phyloP scores from a whole-genome alignment of 2,888 invertebrate species.

The Euplexia lucipara region DNA sequence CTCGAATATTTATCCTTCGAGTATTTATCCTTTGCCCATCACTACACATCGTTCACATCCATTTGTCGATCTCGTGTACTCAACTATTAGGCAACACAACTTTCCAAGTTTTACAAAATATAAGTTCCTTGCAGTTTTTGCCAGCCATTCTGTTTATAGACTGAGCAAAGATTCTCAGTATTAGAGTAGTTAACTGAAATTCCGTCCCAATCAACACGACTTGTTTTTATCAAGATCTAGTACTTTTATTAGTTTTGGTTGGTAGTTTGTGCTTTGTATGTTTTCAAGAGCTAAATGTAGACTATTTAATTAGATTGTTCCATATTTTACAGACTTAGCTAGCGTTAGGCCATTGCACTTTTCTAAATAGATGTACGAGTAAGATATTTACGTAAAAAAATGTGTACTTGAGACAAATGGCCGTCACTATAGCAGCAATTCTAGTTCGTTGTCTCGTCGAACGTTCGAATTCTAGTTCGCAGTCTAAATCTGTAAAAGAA shows the following conservation, averaged over 20 bases:
- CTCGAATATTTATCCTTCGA: too few relatives aligned
- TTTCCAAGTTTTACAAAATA: too few relatives aligned
- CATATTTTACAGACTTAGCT: neutral
- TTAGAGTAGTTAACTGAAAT: slow-evolving; percentile 21
- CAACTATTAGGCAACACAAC: too few relatives aligned
- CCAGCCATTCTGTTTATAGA: neutral
- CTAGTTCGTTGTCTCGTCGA: too few relatives aligned
- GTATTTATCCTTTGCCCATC: too few relatives aligned
- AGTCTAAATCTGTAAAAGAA: too few relatives aligned
- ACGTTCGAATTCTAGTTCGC: too few relatives aligned
- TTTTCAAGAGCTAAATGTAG: slow-evolving; percentile 2
- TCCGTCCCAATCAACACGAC: slow-evolving; percentile 27
- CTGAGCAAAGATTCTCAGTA: slow-evolving; percentile 3
- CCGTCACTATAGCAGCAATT: too few relatives aligned
- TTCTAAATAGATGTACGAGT: slow-evolving; percentile 5
- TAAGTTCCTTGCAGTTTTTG: neutral
- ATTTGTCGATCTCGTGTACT: too few relatives aligned
- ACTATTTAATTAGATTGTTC: neutral
- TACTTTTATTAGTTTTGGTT: slow-evolving; percentile 13
- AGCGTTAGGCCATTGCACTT: neutral
- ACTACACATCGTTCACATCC: too few relatives aligned
- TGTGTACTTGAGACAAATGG: neutral
- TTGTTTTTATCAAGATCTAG: slow-evolving; percentile 25
- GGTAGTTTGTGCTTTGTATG: neutral
- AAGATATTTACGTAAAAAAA: slow-evolving; percentile 6